phyloP scores from a whole-genome alignment of 2,113 vertebrate genomes.

The Montifringilla adamsi region DNA sequence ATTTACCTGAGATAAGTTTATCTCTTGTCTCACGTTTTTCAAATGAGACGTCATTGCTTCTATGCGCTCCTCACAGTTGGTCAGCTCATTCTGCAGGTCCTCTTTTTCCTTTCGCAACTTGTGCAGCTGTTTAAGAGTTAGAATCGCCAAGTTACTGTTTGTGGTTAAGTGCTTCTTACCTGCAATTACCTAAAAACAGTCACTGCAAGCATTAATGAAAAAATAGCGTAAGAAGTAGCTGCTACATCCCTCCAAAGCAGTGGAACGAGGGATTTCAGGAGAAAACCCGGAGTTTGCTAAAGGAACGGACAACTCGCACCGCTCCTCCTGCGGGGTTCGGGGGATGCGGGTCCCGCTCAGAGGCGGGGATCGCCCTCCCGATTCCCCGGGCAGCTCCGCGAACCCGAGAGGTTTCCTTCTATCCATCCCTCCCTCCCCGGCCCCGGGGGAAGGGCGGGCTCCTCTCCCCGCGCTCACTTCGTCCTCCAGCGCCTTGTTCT shows the following conservation, averaged over 20 bases:
- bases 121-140: slow-evolving; percentile 66
- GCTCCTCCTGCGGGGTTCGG: background rate
- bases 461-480: slow-evolving; percentile 72
- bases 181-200: background rate
- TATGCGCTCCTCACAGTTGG: slow-evolving; percentile 73
- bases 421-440: background rate
- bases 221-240: rapidly evolving
- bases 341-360: background rate
- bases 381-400: background rate
- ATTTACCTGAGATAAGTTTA: slow-evolving; percentile 82
- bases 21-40: slow-evolving; percentile 82
- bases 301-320: background rate
- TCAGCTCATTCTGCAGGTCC: slow-evolving; percentile 72
- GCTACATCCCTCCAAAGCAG: rapidly evolving
- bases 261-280: background rate
- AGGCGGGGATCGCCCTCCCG: no score
- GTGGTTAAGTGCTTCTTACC: background rate
- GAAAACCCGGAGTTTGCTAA: rapidly evolving
- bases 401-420: rapidly evolving
- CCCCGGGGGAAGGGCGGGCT: no score
- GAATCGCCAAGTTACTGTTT: background rate
- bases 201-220: no score
- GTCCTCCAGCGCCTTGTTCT: slow-evolving; percentile 80
- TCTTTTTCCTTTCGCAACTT: slow-evolving; percentile 74
- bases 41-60: slow-evolving; percentile 72